Percentiles rank a stretch among this genome's conserved stretches.
phyloP scores from a whole-genome alignment of 2,888 invertebrate species.

The Sarcophaga variegata region DNA sequence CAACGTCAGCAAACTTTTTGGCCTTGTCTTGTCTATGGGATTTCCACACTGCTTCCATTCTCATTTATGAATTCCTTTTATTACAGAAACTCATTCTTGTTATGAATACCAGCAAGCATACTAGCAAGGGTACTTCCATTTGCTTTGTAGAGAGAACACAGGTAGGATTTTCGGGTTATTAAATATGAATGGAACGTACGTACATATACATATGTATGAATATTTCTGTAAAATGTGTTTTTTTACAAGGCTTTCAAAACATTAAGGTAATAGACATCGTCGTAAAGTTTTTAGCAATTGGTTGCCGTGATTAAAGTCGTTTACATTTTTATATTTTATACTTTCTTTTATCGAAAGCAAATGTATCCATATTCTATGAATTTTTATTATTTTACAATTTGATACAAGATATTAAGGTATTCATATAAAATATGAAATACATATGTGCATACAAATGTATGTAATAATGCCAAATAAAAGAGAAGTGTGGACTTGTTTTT shows the following conservation, averaged over 20 bases:
- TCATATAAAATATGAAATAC: no score
- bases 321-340: not conserved
- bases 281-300: constrained; percentile 15
- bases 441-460: no score
- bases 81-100: constrained; percentile 30
- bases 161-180: constrained; percentile 31
- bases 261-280: constrained; percentile 23
- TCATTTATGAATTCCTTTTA: constrained; percentile 39
- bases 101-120: no score
- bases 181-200: not conserved
- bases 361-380: not conserved
- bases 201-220: no score
- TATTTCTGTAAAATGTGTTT: no score
- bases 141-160: not conserved
- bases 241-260: constrained; percentile 10
- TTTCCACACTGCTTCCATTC: not conserved
- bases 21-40: constrained; percentile 13
- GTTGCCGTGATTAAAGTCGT: constrained; percentile 8
- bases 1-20: not conserved
- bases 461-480: no score
- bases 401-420: no score
- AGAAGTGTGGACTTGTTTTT: no score
- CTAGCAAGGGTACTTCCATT: no score
- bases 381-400: no score
- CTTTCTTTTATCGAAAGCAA: constrained; percentile 3